A percentile compares a stretch with the other conserved stretches of the same genome.
phyloP scores from a whole-genome alignment of 1,140 invertebrate genomes.

The Ceratoteleas bidentatus region DNA sequence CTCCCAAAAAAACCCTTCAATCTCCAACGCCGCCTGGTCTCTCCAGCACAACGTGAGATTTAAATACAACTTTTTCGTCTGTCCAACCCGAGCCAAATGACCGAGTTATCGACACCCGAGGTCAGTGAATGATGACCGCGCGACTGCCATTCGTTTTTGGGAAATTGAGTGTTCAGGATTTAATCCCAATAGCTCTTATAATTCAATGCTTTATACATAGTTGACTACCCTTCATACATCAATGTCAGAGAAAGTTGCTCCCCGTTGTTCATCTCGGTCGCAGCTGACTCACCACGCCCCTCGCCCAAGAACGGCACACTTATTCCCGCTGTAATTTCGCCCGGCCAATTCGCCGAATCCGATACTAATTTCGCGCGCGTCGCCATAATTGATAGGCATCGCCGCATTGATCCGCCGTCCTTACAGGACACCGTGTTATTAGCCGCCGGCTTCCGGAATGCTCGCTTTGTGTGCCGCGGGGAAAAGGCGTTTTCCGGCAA shows the following conservation, averaged over 20 bases:
- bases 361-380: constrained; percentile 1
- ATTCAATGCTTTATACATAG: constrained; percentile 41
- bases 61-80: not conserved
- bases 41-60: no score
- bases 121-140: constrained; percentile 19
- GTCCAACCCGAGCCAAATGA: not conserved
- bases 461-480: no score
- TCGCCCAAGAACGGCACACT: constrained; percentile 1
- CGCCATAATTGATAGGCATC: no score
- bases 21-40: no score
- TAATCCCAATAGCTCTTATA: constrained; percentile 34
- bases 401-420: no score
- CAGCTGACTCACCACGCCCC: constrained; percentile 6
- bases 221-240: constrained; percentile 39
- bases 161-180: constrained; percentile 33
- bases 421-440: no score
- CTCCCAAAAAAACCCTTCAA: no score
- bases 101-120: constrained; percentile 8
- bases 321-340: constrained; percentile 7
- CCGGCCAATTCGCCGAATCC: not conserved
- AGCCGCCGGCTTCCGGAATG: no score
- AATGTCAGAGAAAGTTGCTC: constrained; percentile 29
- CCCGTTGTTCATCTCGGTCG: constrained; percentile 8
- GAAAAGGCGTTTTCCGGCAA: no score
- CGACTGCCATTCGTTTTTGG: constrained; percentile 27